Percentiles rank a stretch among this genome's conserved stretches.
Conservation (phyloP, 2,888 invertebrate species). For the Petrolisthes manimaculis region DNA sequence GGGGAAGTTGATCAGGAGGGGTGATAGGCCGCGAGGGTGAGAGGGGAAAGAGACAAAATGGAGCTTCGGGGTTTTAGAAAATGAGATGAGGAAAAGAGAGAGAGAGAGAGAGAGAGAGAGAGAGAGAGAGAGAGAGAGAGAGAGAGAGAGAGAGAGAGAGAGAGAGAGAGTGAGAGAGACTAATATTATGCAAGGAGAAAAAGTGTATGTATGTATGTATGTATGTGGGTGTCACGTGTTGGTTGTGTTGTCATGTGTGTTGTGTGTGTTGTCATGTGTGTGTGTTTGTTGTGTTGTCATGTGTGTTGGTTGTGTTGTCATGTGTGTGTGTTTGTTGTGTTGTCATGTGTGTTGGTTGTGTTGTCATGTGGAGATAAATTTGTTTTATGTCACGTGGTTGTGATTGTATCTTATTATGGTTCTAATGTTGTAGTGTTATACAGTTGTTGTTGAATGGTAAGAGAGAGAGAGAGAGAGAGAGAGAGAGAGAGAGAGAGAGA, state of each 20-base stretch:
- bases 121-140: conserved; percentile 39
- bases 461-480: not conserved
- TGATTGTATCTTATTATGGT: not conserved
- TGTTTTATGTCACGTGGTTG: too few relatives aligned
- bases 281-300: not conserved
- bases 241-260: not conserved
- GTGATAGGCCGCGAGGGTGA: conserved; percentile 30
- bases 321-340: not conserved
- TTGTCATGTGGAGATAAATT: too few relatives aligned
- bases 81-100: conserved; percentile 20
- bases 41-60: conserved; percentile 22
- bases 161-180: not conserved
- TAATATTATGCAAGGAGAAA: not conserved
- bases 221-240: not conserved
- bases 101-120: conserved; percentile 34
- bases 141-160: not conserved
- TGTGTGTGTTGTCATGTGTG: not conserved
- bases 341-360: too few relatives aligned
- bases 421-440: not conserved
- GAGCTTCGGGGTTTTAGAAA: conserved; percentile 1
- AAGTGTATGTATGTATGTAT: not conserved
- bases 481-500: not conserved
- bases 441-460: not conserved
- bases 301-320: not conserved
- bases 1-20: conserved; percentile 20